These are phyloP conservation scores for Gonioctena quinquepunctata DNA, from an alignment of 1,140 invertebrate species.

Conservation along the genomic window DNA sequence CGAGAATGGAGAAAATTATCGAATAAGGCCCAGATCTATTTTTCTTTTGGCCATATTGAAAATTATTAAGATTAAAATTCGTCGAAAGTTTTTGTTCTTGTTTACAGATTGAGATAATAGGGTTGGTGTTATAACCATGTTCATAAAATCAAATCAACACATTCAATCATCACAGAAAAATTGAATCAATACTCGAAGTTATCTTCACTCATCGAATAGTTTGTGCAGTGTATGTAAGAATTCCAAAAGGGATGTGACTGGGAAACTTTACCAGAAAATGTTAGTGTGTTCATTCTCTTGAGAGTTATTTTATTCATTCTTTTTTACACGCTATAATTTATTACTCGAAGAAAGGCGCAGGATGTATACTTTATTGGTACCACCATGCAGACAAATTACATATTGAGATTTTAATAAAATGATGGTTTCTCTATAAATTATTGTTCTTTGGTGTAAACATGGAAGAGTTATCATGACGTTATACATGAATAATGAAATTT, in stretches of 20 bases:
- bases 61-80: no score
- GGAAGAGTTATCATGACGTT: neutral
- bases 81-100: no score
- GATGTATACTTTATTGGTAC: slow-evolving; percentile 12
- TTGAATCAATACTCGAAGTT: no score
- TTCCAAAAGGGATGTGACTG: neutral
- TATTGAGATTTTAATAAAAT: slow-evolving; percentile 9
- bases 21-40: no score
- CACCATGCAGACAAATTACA: neutral
- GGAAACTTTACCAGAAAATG: neutral
- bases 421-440: slow-evolving; percentile 6
- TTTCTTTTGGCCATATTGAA: no score
- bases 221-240: neutral
- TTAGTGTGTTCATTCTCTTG: neutral
- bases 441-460: slow-evolving; percentile 2
- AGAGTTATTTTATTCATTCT: slow-evolving; percentile 1
- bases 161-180: no score
- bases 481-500: neutral
- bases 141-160: no score
- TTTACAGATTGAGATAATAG: no score
- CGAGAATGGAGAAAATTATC: no score
- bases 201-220: neutral
- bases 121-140: no score
- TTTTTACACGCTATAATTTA: slow-evolving; percentile 9
- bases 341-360: slow-evolving; percentile 10